Evolutionary conservation across 1,140 invertebrate genomes (phyloP), one percentile per base, ranked within the genome.

Genomic region (Drosophila paulistorum): DNA sequence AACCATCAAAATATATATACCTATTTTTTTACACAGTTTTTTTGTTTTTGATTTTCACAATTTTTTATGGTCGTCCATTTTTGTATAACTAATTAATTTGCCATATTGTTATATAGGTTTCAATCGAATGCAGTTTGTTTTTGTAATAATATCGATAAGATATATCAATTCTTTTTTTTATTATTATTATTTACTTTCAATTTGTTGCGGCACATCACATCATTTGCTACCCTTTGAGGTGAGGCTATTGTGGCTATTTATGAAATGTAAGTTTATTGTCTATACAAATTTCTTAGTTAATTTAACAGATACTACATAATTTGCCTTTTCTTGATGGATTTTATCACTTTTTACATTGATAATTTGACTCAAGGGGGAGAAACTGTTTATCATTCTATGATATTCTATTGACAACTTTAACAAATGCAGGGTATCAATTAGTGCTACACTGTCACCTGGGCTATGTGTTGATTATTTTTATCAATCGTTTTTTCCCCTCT

Each of bases 81-180:
- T 75, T 76, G 81, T 89, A 81, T 79, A 90, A 89, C 85, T 84
- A 89, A 89, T 89, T 89, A 89, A 89, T 89, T 89, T 84, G 80
- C 80, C 85, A 87, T 89, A 89, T 84, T 87, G 71, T 71, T 45
- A n/a, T 69, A 51, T 51, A 51, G 45, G 45, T 51, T 51, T 51
- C 45, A 51, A 51, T 51, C 45, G 45, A 59, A 58, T 80, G 68
- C 77, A 74, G 74, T 89, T 83, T 80, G 70, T 74, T 66, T 84
- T 80, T 77, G 76, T 65, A 76, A 87, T 83, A 73, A 75, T 65
- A 54, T 23, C 45, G 45, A 51, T 10, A 20, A 51, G 17, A 51
- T 23, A 39, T 59, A 68, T 81, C 65, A 68, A 68, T 68, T 74
- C 76, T 68, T 62, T 13, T 54, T 48, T 64, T 68, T 42, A 26